Percentiles rank a stretch among this genome's conserved stretches.
phyloP scores from a whole-genome alignment of 2,113 vertebrate genomes.

The Syngnathoides biaculeatus region DNA sequence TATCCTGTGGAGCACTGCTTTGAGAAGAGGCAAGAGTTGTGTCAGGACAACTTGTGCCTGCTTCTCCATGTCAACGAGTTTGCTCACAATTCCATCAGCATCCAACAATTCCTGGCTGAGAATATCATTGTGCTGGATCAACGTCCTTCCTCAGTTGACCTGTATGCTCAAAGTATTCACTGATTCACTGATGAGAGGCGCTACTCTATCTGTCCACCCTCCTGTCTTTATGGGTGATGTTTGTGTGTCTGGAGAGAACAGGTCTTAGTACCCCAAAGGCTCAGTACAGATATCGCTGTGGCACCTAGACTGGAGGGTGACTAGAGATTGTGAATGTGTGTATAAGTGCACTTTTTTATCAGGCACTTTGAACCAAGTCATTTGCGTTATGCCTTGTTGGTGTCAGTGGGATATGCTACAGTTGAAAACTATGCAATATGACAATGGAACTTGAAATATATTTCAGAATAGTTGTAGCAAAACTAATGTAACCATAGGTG shows the following conservation, averaged over 20 bases:
- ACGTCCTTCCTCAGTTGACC: no score
- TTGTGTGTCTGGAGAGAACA: slow-evolving; percentile 40
- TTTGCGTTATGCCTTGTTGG: slow-evolving; percentile 43
- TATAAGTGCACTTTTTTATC: slow-evolving; percentile 58
- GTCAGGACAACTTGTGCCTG: no score
- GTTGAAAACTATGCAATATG: slow-evolving; percentile 23
- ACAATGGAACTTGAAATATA: slow-evolving; percentile 23
- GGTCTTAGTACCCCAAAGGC: slow-evolving; percentile 48
- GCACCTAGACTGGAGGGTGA: slow-evolving; percentile 36
- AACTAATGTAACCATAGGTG: slow-evolving; percentile 36
- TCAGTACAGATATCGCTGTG: slow-evolving; percentile 49
- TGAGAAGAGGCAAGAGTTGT: no score
- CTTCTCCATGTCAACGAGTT: no score
- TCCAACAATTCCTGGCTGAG: no score
- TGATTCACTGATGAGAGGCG: slow-evolving; percentile 55
- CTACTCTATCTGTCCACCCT: slow-evolving; percentile 42
- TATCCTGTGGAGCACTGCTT: no score
- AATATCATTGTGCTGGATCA: no score
- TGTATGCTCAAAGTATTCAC: slow-evolving; percentile 48
- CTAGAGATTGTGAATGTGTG: slow-evolving; percentile 40
- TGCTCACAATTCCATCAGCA: no score
- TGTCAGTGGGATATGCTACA: slow-evolving; percentile 25
- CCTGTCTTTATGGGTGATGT: slow-evolving; percentile 49
- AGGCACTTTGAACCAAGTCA: slow-evolving; percentile 39
- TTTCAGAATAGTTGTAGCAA: slow-evolving; percentile 45